phyloP scores from a whole-genome alignment of 2,888 invertebrate genomes.

The Cephus rjabovi region DNA sequence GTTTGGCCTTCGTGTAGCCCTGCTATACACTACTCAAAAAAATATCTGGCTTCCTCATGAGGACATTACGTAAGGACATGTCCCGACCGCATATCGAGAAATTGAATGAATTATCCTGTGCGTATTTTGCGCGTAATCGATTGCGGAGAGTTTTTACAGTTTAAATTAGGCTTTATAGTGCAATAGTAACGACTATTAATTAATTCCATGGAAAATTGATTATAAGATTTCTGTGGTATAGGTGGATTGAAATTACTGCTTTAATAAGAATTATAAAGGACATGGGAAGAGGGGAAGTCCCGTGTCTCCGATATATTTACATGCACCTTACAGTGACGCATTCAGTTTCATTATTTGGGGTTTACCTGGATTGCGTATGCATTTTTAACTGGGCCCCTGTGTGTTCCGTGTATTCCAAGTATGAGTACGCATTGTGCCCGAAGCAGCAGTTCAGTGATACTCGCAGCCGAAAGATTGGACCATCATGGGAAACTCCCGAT shows the following conservation, averaged over 20 bases:
- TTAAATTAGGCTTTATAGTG: not conserved
- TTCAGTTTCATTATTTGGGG: not conserved
- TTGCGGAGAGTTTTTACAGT: not conserved
- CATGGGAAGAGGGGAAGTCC: not conserved
- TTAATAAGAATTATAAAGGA: not conserved
- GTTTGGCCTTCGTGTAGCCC: not conserved
- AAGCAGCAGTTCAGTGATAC: not conserved
- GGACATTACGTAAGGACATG: not conserved
- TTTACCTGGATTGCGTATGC: not conserved
- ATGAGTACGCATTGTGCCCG: not conserved
- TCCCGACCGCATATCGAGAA: not conserved
- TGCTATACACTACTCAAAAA: too few species aligned
- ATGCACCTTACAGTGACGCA: not conserved
- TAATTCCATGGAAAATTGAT: not conserved
- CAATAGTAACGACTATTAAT: not conserved
- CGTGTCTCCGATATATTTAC: not conserved
- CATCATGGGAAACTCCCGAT: conserved; percentile 25
- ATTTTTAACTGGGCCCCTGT: not conserved
- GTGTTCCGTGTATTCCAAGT: not conserved
- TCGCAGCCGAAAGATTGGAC: not conserved
- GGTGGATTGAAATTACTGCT: not conserved
- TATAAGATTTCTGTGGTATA: not conserved
- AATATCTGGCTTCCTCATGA: not conserved
- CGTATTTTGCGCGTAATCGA: not conserved
- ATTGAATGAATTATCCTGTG: not conserved